Evolutionary conservation across 2,888 invertebrate genomes (phyloP).

Genomic region (Molorchus minor): DNA sequence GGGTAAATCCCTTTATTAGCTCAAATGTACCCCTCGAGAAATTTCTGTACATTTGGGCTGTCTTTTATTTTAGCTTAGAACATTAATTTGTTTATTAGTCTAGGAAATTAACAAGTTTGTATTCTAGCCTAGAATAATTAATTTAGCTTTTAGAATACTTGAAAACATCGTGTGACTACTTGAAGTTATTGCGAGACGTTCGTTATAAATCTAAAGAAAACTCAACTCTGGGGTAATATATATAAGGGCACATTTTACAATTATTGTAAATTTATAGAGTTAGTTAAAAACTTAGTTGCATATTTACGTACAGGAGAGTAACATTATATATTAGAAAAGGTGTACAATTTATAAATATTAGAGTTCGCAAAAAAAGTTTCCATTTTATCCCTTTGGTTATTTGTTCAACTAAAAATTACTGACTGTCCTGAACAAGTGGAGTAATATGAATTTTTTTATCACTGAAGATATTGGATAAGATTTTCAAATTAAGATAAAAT

Average conservation of each 20-base stretch:
- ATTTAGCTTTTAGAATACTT: constrained; percentile 22
- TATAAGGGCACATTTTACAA: constrained; percentile 32
- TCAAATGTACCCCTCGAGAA: constrained; percentile 9
- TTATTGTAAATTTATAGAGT: constrained; percentile 35
- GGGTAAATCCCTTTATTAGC: constrained; percentile 9
- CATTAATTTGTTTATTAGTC: constrained; percentile 21
- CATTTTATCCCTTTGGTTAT: neutral
- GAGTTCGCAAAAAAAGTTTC: constrained; percentile 9
- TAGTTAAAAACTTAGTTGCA: constrained; percentile 35
- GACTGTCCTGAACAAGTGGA: no score
- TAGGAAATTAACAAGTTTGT: constrained; percentile 37
- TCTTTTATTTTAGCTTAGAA: constrained; percentile 20
- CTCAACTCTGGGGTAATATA: constrained; percentile 30
- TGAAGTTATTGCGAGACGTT: constrained; percentile 31
- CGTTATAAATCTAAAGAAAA: constrained; percentile 25
- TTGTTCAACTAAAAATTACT: no score
- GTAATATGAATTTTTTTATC: no score
- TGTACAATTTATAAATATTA: constrained; percentile 14
- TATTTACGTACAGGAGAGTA: constrained; percentile 25
- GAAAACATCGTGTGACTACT: constrained; percentile 19
- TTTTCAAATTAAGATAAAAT: no score
- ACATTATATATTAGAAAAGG: constrained; percentile 22
- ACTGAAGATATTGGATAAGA: no score
- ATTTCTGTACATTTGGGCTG: constrained; percentile 11
- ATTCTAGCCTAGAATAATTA: constrained; percentile 31